Percentiles rank a stretch among this genome's conserved stretches.
Evolutionary conservation across 2,888 invertebrate genomes (phyloP).

Genomic region (Tetramorium bicarinatum): DNA sequence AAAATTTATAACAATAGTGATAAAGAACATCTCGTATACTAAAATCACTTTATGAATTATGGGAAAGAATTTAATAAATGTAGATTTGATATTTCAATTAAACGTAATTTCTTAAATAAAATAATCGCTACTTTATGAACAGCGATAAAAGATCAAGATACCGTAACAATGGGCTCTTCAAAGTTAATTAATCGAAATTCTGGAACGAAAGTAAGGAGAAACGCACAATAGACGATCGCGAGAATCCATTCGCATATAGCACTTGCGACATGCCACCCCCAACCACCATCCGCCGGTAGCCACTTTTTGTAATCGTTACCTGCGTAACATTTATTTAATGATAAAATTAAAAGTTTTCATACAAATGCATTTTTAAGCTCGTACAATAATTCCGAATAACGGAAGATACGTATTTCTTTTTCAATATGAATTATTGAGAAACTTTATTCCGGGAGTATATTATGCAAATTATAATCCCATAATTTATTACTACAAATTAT

Average conservation of each 20-base stretch:
- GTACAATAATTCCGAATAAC: not conserved
- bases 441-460: not conserved
- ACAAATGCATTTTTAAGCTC: not conserved
- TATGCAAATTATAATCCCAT: not conserved
- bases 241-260: slow-evolving; percentile 88
- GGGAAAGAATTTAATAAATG: not conserved
- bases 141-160: slow-evolving; percentile 52
- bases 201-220: slow-evolving; percentile 87
- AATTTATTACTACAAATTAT: not conserved
- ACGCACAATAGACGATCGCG: slow-evolving; percentile 87
- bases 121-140: not conserved
- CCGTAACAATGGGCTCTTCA: slow-evolving; percentile 78
- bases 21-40: not conserved
- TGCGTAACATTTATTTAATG: slow-evolving; percentile 62
- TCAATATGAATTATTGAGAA: not conserved
- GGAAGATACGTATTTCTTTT: not conserved
- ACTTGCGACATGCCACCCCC: slow-evolving; percentile 87
- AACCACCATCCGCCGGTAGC: slow-evolving; percentile 87
- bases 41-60: not conserved
- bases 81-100: not conserved
- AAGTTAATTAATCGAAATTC: slow-evolving; percentile 87
- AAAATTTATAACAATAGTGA: not conserved
- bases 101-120: slow-evolving; percentile 7
- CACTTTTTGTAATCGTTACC: slow-evolving; percentile 86
- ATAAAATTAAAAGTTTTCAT: not conserved